Base-by-base conservation (phyloP, 2,113 vertebrate species). In the Nannobrachium achirus region DNA sequence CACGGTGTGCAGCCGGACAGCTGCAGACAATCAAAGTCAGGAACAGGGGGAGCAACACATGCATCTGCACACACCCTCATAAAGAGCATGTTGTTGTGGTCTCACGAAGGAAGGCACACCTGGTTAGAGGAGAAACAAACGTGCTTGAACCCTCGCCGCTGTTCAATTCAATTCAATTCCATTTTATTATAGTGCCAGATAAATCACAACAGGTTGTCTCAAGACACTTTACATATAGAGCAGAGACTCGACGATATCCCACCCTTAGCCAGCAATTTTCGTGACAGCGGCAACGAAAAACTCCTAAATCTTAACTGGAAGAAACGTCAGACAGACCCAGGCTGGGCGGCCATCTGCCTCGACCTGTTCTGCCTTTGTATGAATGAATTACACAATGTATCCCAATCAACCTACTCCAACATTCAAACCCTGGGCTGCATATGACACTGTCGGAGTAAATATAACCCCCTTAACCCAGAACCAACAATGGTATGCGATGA, bases 11-110 rank as follows among this genome's bases (percentile, higher is more conserved):
- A 87, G 77, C 71, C 3, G 16, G 74, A 83, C 88, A 94, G 92
- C 92, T 94, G 91, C 84, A 90, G 80, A 38, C 78, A 93, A 91
- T 94, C 89, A 93, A 93, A 94, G 87, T 63, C 65, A 79, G 78
- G 74, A 81, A 44, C 68, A 3, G 57, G 57, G 62, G 61, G 14
- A 19, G 11, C 20, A 69, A 60, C 60, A 16, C 44, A 49, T n/a
- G 51, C 59, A 25, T 56, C 64, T 59, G 40, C 67, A 70, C 59
- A 69, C 57, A 68, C 75, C 10, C 2, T 76, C 78, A 82, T 89
- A 89, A 81, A 79, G 78, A 75, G 68, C 58, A 65, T 62, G 58
- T 69, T 59, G 73, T 10, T 72, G 18, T n/a, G 55, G 71, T 70
- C 85, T 81, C 82, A 89, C 87, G 78, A 86, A 85, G 66, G 78